These are phyloP conservation scores for Xanthia icteritia DNA, from an alignment of 2,888 invertebrate species.

Conservation along the genomic window DNA sequence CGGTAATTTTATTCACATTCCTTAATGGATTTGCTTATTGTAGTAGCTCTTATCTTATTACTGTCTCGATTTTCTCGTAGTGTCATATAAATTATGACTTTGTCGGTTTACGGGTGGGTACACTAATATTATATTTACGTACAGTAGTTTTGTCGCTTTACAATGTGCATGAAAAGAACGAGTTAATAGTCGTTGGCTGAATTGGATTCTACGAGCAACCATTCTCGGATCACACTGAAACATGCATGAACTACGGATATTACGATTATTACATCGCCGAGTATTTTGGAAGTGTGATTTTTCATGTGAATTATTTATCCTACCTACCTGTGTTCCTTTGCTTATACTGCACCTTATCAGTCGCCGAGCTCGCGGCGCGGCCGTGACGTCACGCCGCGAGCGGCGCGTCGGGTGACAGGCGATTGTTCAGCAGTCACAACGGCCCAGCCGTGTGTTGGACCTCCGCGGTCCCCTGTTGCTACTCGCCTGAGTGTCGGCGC, in stretches of 20 bases:
- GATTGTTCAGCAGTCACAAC: constrained; percentile 85
- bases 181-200: constrained; percentile 82
- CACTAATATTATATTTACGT: constrained; percentile 90
- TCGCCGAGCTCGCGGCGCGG: constrained; percentile 62
- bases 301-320: constrained; percentile 88
- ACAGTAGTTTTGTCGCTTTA: constrained; percentile 90
- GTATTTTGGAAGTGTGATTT: constrained; percentile 87
- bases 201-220: constrained; percentile 77
- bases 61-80: constrained; percentile 90
- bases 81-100: constrained; percentile 84
- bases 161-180: constrained; percentile 87
- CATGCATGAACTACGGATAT: constrained; percentile 83
- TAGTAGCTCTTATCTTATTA: constrained; percentile 89
- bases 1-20: constrained; percentile 89
- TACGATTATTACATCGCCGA: constrained; percentile 80
- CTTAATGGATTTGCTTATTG: constrained; percentile 89
- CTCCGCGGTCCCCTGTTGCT: constrained; percentile 79
- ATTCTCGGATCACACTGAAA: constrained; percentile 79
- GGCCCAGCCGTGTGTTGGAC: constrained; percentile 83
- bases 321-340: constrained; percentile 87
- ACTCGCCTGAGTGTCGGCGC: constrained; percentile 51
- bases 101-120: constrained; percentile 89
- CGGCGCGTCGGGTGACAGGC: constrained; percentile 78
- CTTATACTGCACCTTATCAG: constrained; percentile 81
- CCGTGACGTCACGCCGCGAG: constrained; percentile 52